phyloP scores from a whole-genome alignment of 1,140 invertebrate species.

The Apis laboriosa region DNA sequence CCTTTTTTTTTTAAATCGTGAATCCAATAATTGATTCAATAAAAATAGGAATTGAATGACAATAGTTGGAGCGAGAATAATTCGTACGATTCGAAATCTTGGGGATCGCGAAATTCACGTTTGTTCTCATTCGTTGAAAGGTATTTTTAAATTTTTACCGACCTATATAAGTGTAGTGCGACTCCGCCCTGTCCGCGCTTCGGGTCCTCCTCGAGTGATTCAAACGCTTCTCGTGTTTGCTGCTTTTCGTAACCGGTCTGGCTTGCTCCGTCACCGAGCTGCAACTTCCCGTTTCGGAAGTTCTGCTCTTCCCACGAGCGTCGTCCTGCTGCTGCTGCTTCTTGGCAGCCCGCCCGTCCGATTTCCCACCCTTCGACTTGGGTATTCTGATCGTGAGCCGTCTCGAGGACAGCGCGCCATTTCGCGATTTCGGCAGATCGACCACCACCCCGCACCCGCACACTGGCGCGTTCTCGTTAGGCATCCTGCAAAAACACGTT shows the following conservation, averaged over 20 bases:
- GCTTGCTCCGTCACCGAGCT: slow-evolving; percentile 69
- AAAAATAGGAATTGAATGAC: no score
- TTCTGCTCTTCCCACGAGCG: slow-evolving; percentile 56
- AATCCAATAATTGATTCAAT: no score
- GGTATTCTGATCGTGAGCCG: slow-evolving; percentile 69
- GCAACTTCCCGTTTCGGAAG: slow-evolving; percentile 68
- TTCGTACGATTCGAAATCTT: no score
- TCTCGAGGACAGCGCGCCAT: slow-evolving; percentile 62
- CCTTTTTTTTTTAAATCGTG: no score
- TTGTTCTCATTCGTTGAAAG: background rate
- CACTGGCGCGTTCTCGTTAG: slow-evolving; percentile 72
- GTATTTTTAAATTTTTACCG: slow-evolving; percentile 34
- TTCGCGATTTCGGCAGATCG: slow-evolving; percentile 68
- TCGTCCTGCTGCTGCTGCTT: slow-evolving; percentile 57
- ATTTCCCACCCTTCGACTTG: slow-evolving; percentile 66
- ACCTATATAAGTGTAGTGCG: slow-evolving; percentile 80
- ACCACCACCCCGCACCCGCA: slow-evolving; percentile 73
- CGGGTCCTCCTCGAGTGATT: slow-evolving; percentile 74
- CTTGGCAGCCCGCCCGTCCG: slow-evolving; percentile 63
- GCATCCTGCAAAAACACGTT: slow-evolving; percentile 69
- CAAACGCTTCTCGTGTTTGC: slow-evolving; percentile 72
- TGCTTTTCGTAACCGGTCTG: slow-evolving; percentile 56
- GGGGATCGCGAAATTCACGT: background rate
- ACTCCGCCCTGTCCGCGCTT: slow-evolving; percentile 76
- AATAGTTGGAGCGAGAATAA: background rate